Base-by-base conservation (phyloP, 37 sponge, comb jelly and placozoan genomes). In the Spongia lamella region DNA sequence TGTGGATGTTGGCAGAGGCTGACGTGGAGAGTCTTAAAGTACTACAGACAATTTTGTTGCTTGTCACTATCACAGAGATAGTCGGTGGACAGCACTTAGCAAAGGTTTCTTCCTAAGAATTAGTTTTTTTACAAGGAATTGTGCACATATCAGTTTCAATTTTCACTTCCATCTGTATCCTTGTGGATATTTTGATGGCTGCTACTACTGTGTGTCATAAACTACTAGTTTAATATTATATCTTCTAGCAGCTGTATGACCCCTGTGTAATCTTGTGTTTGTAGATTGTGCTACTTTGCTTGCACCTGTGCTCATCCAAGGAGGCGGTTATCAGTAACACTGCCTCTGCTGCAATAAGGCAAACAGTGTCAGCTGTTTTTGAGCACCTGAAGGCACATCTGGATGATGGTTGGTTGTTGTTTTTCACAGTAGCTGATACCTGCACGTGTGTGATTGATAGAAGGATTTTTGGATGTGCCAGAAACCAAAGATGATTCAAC, bases 261-360 rank as follows among this genome's bases (percentile, higher is more conserved):
- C 56, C 11, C 21, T 47, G 20, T 56, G n/a, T n/a, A n/a, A n/a
- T 43, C 9, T 9, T 43, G 5, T 43, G 47, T 5, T 9, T 43
- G 9, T 53, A 92, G 86, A 76, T 84, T 5, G 30, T 90, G 56
- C 68, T 72, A 36, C 61, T 92, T 24, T 88, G 93, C 55, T 87
- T 92, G 56, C 56, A 83, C 40, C 61, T 92, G 62, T 82, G 86
- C 66, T 34, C 73, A 20, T 77, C 78, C 26, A 64, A 73, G 5
- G 90, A 96, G 19, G 53, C 83, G 17, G 79, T 63, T 19, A 30
- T 89, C 11, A 66, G 64, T 56, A 93, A 84, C 81, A 96, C 90
- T 26, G 88, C 97, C 1, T 75, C 83, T 3, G 93, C 91, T 53
- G 83, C 92, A 26, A 65, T 96, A 21, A 52, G 97, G 27, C 97